Conservation (phyloP, 2,888 invertebrate species). For the Mesodorylaimus sp. region DNA sequence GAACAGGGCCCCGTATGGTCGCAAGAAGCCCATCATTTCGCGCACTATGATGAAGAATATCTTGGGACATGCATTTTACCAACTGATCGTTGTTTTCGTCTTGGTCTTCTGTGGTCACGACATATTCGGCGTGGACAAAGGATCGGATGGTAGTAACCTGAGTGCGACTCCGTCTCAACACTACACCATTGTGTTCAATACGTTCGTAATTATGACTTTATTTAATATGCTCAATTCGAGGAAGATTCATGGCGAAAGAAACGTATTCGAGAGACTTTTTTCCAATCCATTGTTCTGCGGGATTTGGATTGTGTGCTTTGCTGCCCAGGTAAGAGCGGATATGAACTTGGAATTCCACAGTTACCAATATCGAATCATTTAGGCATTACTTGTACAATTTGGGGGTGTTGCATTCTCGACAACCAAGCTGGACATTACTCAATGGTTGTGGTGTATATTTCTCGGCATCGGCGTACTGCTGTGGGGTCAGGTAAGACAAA, state of each 20-base stretch:
- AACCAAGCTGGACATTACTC: conserved; percentile 66
- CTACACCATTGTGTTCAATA: conserved; percentile 98
- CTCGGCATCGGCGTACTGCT: conserved; percentile 83
- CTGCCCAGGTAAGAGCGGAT: conserved; percentile 72
- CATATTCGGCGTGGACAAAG: conserved; percentile 70
- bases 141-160: conserved; percentile 35
- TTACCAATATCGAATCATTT: too few relatives aligned
- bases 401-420: conserved; percentile 93
- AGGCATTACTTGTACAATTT: conserved; percentile 66
- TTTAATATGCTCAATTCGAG: conserved; percentile 99
- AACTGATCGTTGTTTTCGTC: conserved; percentile 76
- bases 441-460: conserved; percentile 97
- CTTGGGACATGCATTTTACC: conserved; percentile 88
- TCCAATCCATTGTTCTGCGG: conserved; percentile 93
- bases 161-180: conserved; percentile 55
- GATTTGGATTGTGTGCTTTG: conserved; percentile 85
- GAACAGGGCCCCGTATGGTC: conserved; percentile 35
- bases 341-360: too few relatives aligned
- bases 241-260: conserved; percentile 97
- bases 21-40: conserved; percentile 38
- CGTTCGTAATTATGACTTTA: conserved; percentile 99
- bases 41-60: conserved; percentile 99
- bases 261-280: conserved; percentile 88
- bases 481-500: conserved; percentile 48
- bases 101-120: conserved; percentile 67